Evolutionary conservation across 2,113 vertebrate species (phyloP).

Genomic region (Bungarus multicinctus): DNA sequence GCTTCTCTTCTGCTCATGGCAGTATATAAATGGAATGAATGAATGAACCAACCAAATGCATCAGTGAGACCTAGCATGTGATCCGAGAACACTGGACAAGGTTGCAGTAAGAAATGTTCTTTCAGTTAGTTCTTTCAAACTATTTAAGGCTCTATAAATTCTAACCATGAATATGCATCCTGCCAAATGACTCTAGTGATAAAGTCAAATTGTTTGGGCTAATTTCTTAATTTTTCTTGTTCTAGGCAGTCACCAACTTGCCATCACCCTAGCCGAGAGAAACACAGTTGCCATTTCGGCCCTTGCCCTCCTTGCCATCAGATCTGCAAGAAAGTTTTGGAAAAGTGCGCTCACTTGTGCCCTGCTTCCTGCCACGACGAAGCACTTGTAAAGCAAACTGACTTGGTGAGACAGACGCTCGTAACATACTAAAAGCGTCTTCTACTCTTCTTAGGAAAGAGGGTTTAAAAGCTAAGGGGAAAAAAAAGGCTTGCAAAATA

Average conservation of each 20-base stretch:
- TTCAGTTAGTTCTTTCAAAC: background rate
- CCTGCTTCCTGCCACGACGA: constrained; percentile 81
- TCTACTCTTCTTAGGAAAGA: background rate
- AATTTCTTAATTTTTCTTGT: constrained; percentile 31
- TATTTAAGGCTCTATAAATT: background rate
- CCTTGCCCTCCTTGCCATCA: constrained; percentile 80
- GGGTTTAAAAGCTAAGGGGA: background rate
- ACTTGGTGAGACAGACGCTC: constrained; percentile 65
- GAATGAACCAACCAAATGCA: background rate
- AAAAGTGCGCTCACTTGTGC: constrained; percentile 72
- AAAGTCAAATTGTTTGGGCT: constrained; percentile 1
- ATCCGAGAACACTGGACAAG: background rate
- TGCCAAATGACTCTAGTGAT: background rate
- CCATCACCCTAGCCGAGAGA: constrained; percentile 79
- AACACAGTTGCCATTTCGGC: constrained; percentile 83
- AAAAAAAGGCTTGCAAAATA: background rate
- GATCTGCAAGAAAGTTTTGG: constrained; percentile 71
- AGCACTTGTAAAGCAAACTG: constrained; percentile 78
- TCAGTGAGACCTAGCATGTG: background rate
- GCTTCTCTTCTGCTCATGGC: too few species aligned
- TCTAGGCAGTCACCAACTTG: constrained; percentile 77
- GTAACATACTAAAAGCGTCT: background rate
- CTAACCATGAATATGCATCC: background rate
- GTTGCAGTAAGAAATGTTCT: background rate
- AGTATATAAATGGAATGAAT: background rate